phyloP scores from a whole-genome alignment of 1,140 invertebrate genomes.

The Trinorchestia longiramus region DNA sequence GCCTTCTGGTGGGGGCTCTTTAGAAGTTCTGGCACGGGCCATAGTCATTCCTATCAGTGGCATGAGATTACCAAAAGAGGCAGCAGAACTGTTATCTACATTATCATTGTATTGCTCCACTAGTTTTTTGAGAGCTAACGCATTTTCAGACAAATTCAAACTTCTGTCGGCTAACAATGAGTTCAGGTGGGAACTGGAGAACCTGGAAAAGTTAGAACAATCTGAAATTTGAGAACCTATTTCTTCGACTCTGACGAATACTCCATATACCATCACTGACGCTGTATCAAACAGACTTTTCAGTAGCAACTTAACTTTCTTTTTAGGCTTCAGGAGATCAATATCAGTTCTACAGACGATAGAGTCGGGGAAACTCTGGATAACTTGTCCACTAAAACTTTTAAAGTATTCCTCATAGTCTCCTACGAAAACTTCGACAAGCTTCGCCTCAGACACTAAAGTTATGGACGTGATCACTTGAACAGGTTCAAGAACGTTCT shows the following conservation, averaged over 20 bases:
- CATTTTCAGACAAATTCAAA: not conserved
- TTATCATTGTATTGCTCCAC: conserved; percentile 32
- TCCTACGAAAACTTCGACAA: conserved; percentile 18
- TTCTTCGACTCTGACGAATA: not conserved
- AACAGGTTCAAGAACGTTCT: not conserved
- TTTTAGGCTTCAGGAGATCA: not conserved
- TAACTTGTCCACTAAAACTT: not conserved
- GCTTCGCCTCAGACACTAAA: not conserved
- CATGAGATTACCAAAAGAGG: not conserved
- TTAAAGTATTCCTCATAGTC: conserved; percentile 12
- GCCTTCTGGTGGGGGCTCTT: not conserved
- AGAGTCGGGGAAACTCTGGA: conserved; percentile 20
- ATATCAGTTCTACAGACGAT: conserved; percentile 27
- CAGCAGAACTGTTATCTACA: not conserved
- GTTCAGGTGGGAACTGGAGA: not conserved
- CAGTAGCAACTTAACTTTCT: not conserved
- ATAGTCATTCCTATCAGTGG: not conserved
- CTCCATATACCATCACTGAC: conserved; percentile 23
- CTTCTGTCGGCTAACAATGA: not conserved
- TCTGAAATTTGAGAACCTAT: not conserved
- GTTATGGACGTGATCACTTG: not conserved
- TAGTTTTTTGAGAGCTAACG: not conserved
- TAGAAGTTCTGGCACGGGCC: not conserved
- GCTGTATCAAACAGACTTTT: not conserved
- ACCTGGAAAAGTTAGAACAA: not conserved